These are phyloP conservation scores for Epizoanthus fatuus DNA, from an alignment of 92 coral and sea anemone genomes.

Conservation along the genomic window DNA sequence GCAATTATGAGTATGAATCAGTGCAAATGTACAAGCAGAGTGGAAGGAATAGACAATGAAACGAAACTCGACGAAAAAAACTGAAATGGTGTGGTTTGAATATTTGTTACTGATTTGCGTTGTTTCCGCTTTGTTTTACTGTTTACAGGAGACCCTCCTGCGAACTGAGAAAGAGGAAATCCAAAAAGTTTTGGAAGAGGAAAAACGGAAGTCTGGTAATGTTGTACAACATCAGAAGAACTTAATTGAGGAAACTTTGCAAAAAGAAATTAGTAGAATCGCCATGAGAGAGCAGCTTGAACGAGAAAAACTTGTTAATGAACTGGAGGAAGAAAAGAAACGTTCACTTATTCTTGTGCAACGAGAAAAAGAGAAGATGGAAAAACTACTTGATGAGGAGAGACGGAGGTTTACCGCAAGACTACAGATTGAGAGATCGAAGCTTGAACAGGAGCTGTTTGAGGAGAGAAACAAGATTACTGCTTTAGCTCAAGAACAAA, in stretches of 20 bases:
- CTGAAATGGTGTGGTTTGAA: background rate
- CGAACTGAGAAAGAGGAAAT: conserved; percentile 72
- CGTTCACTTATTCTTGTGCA: conserved; percentile 70
- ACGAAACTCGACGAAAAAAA: too few relatives aligned
- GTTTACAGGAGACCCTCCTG: conserved; percentile 65
- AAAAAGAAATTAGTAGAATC: conserved; percentile 59
- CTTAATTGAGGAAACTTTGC: conserved; percentile 68
- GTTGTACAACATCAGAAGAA: conserved; percentile 68
- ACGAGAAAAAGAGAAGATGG: conserved; percentile 71
- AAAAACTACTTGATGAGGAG: conserved; percentile 71
- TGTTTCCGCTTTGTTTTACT: conserved; percentile 6
- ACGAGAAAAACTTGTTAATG: conserved; percentile 56
- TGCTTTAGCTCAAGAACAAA: conserved; percentile 44
- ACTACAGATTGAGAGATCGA: conserved; percentile 62
- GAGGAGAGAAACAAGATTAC: conserved; percentile 59
- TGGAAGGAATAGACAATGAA: background rate
- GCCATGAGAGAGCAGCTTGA: conserved; percentile 67
- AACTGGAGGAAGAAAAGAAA: conserved; percentile 79
- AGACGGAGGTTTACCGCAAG: conserved; percentile 36
- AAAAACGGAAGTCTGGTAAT: conserved; percentile 57
- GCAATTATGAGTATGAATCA: too few relatives aligned
- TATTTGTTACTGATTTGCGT: background rate
- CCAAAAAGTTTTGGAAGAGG: conserved; percentile 71
- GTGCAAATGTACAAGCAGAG: too few relatives aligned
- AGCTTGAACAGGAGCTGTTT: conserved; percentile 66